Evolutionary conservation across 2,797 vertebrate species (phyloP).

Genomic region (Clarias fuscus): DNA sequence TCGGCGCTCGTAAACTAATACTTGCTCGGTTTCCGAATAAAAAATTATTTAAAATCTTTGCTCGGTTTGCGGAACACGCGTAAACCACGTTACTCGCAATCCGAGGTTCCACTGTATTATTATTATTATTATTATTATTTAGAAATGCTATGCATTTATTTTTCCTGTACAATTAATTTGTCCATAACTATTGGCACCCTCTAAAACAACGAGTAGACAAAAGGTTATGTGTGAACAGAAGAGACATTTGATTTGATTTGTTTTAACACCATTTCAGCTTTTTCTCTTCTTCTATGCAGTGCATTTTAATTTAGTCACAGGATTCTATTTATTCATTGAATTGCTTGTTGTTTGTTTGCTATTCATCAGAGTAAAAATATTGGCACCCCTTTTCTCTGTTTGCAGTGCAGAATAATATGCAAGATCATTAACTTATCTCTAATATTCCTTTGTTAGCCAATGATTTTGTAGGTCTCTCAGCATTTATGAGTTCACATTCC

Average conservation of each 20-base stretch:
- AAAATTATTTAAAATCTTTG: too few species aligned
- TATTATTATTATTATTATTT: not conserved
- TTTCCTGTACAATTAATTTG: not conserved
- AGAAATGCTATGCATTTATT: not conserved
- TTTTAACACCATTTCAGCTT: not conserved
- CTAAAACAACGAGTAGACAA: not conserved
- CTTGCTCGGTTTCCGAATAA: too few species aligned
- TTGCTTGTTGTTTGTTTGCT: not conserved
- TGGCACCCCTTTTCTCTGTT: not conserved
- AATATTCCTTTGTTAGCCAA: not conserved
- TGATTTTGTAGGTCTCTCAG: not conserved
- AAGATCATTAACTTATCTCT: not conserved
- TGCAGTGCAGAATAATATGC: not conserved
- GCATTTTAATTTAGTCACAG: too few species aligned
- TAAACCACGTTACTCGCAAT: too few species aligned
- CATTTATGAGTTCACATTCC: too few species aligned
- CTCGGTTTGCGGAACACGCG: too few species aligned
- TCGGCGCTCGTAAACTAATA: too few species aligned
- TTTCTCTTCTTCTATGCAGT: not conserved
- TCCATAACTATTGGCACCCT: not conserved
- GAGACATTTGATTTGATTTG: not conserved
- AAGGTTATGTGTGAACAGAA: not conserved
- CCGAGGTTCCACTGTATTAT: too few species aligned
- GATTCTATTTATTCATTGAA: not conserved
- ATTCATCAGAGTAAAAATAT: not conserved